Evolutionary conservation across 2,797 vertebrate species (phyloP).

Genomic region (Odontamblyopus lacepedii): DNA sequence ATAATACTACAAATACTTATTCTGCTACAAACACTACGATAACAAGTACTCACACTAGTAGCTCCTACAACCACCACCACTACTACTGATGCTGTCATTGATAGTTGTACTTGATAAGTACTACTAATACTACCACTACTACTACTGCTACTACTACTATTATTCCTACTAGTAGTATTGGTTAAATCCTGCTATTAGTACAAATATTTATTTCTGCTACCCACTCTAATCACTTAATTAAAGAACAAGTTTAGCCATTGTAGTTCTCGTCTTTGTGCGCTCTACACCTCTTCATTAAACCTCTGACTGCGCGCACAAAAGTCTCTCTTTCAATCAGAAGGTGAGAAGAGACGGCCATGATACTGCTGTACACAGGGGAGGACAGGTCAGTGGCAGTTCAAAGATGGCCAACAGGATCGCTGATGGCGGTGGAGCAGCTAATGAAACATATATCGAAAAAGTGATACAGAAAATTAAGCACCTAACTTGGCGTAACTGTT

Average conservation of each 20-base stretch:
- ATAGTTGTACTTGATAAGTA: too few species aligned
- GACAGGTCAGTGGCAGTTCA: conserved; percentile 32
- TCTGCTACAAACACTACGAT: not conserved
- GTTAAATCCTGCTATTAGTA: too few species aligned
- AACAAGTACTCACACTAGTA: too few species aligned
- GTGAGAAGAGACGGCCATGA: conserved; percentile 8
- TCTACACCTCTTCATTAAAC: conserved; percentile 38
- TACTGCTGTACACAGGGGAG: conserved; percentile 33
- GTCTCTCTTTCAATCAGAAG: conserved; percentile 18
- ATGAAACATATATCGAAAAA: not conserved
- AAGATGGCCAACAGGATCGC: conserved; percentile 1
- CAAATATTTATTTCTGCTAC: too few species aligned
- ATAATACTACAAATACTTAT: not conserved
- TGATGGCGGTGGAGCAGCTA: not conserved
- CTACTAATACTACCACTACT: too few species aligned
- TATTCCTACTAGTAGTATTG: too few species aligned
- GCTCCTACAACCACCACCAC: not conserved
- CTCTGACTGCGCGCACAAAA: conserved; percentile 34
- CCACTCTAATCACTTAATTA: too few species aligned
- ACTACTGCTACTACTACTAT: too few species aligned
- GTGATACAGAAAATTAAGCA: too few species aligned
- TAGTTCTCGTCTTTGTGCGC: conserved; percentile 32
- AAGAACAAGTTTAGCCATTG: not conserved
- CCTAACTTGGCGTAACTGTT: too few species aligned
- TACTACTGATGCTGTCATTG: not conserved